A percentile compares a stretch with the other conserved stretches of the same genome.
These are phyloP conservation scores for Enteromius thamalakanensis DNA, from an alignment of 2,797 vertebrate genomes.

Conservation along the genomic window DNA sequence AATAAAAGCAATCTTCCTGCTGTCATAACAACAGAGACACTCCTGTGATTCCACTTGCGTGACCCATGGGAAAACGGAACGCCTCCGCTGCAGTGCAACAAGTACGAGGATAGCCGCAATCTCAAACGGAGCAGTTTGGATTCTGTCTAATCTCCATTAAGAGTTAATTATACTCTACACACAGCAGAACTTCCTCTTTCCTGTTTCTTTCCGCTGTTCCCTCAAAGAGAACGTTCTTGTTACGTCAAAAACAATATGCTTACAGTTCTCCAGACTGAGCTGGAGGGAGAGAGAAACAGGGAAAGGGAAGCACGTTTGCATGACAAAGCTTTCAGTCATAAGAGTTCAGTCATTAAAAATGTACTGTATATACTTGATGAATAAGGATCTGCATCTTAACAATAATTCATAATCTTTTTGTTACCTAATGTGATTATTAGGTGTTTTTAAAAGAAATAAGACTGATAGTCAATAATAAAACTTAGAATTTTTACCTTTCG, in stretches of 20 bases:
- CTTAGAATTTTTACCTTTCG: no score
- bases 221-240: conserved; percentile 48
- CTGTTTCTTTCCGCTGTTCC: conserved; percentile 16
- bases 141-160: conserved; percentile 45
- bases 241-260: conserved; percentile 68
- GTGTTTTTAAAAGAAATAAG: neutral
- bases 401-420: neutral
- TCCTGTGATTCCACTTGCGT: conserved; percentile 46
- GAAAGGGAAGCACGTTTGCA: conserved; percentile 63
- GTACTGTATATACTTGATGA: neutral
- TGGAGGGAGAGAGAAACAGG: conserved; percentile 2
- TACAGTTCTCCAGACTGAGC: conserved; percentile 32
- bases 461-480: neutral
- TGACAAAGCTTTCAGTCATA: conserved; percentile 70
- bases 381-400: neutral
- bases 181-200: conserved; percentile 20
- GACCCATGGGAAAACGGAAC: conserved; percentile 44
- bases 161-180: conserved; percentile 47
- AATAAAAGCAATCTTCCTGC: conserved; percentile 60
- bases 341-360: conserved; percentile 43
- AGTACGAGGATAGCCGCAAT: neutral
- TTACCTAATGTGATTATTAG: neutral
- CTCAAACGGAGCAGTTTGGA: conserved; percentile 47
- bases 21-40: conserved; percentile 56
- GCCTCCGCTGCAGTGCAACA: conserved; percentile 42